Evolutionary conservation across 1,140 invertebrate species (phyloP), one percentile per base, ranked within the genome.

Genomic region (Anoplolepis gracilipes): DNA sequence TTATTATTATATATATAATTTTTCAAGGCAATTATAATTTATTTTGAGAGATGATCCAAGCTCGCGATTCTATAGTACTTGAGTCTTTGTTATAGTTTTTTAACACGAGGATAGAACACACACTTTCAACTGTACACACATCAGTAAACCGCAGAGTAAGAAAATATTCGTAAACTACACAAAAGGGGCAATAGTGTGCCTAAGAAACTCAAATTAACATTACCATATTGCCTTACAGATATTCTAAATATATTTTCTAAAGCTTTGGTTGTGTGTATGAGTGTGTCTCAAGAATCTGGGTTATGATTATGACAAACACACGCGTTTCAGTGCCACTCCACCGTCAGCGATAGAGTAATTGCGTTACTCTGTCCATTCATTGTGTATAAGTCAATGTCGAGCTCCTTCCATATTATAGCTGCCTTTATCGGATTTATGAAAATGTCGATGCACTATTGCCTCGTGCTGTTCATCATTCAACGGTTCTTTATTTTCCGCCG

Each of bases 121-220:
- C 36, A 28, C 7, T 72, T 22, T 79, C 46, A 72, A 70, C 10
- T 49, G 10, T 42, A 81, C 36, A 73, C 36, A 82, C 28, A 72
- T 42, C 42, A 57, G 46, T 59, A 46, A n/a, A 28, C 5, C 16
- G 13, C 46, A 49, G 73, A 42, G n/a, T n/a, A 57, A 59, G 61
- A 61, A 8, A 22, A 73, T 73, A 82, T 36, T 7, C 13, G 64
- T 36, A 82, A 73, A 59, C 39, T 46, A 53, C 67, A 73, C 53
- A n/a, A 59, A 59, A 59, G 25, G 16, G 28, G 33, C 64, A 79
- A 36, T 69, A 82, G 67, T 73, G 67, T 73, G 65, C 36, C 16
- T 25, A 53, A 30, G 13, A 8, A 39, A 59, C 0, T 57, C 1
- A 0, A 25, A 36, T 30, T 39, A 3, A 42, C 2, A n/a, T 53